These are phyloP conservation scores for Aplodontia rufa DNA, from an alignment of 2,113 vertebrate genomes.

Conservation along the genomic window DNA sequence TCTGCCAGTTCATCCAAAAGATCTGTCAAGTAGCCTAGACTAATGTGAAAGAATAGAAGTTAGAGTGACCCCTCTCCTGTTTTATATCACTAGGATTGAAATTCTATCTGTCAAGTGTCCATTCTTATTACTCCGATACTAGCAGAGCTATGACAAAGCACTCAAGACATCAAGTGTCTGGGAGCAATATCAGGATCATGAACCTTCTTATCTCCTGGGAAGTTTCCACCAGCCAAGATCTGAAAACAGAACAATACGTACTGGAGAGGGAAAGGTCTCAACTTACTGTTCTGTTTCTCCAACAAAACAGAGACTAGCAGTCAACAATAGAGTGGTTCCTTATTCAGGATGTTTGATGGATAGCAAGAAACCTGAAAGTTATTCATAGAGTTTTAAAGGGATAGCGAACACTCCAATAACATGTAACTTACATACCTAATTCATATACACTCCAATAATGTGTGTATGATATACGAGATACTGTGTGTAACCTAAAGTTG, in stretches of 20 bases:
- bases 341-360: neutral
- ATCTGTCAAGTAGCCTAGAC: neutral
- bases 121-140: neutral
- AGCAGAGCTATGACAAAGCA: neutral
- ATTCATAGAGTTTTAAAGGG: conserved; percentile 2
- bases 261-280: neutral
- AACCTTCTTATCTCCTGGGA: neutral
- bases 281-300: neutral
- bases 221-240: neutral
- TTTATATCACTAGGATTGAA: neutral
- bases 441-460: neutral
- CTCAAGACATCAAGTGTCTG: neutral
- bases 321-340: neutral
- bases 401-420: neutral
- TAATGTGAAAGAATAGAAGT: neutral
- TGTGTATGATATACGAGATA: neutral
- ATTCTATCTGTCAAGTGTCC: neutral
- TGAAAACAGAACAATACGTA: neutral
- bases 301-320: neutral
- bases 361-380: neutral
- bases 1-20: neutral
- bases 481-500: neutral
- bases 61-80: neutral
- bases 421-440: neutral
- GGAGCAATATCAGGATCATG: neutral